Percentiles rank a stretch among this genome's conserved stretches.
These are phyloP conservation scores for Xenopus laevis DNA, from an alignment of 2,113 vertebrate species.

Conservation along the genomic window DNA sequence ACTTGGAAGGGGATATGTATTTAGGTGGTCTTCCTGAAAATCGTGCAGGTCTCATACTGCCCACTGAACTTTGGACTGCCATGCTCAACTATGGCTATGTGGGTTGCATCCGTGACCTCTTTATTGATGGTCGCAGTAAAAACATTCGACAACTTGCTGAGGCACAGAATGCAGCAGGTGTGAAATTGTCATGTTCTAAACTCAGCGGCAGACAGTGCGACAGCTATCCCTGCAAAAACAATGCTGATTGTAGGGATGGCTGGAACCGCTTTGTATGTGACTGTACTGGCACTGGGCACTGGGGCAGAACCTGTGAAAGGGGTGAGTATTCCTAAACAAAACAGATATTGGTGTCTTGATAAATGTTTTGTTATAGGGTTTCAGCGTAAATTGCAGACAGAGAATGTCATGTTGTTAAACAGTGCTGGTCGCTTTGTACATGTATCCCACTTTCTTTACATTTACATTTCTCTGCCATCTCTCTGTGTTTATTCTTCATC, in stretches of 20 bases:
- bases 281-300: conserved; percentile 88
- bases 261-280: conserved; percentile 97
- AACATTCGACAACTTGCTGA: conserved; percentile 91
- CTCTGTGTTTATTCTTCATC: no score
- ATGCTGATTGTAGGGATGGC: conserved; percentile 84
- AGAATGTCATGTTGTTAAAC: no score
- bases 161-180: conserved; percentile 81
- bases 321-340: conserved; percentile 65
- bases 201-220: conserved; percentile 84
- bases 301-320: conserved; percentile 88
- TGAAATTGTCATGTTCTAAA: conserved; percentile 86
- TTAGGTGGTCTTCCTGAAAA: conserved; percentile 89
- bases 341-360: background rate
- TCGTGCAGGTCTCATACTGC: conserved; percentile 82
- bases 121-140: conserved; percentile 93
- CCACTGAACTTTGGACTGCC: conserved; percentile 95
- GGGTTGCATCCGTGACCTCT: conserved; percentile 90
- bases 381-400: background rate
- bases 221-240: conserved; percentile 90
- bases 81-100: conserved; percentile 97
- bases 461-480: no score
- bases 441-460: no score
- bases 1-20: conserved; percentile 95
- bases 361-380: background rate
- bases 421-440: no score